Base-by-base conservation (phyloP, 2,113 vertebrate genomes). In the Rhinolophus sinicus region DNA sequence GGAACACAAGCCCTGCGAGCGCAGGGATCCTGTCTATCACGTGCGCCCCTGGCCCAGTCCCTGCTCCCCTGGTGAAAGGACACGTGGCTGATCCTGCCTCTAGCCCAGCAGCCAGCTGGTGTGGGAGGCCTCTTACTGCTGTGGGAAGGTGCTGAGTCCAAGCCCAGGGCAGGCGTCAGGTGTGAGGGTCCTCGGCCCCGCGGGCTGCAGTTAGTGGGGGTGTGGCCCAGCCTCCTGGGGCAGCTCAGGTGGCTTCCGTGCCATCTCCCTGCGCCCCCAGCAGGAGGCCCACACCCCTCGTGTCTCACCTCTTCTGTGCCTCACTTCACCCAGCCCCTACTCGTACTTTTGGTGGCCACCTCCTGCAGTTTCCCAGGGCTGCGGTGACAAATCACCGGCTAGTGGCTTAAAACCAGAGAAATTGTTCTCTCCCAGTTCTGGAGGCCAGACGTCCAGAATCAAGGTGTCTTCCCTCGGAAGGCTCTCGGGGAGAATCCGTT, bases 211-310 rank as follows among this genome's bases (percentile, higher is more conserved):
- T 40, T 40, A 40, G 62, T 24, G 18, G 47, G 16, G 22, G 12
- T 7, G 8, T 11, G 69, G 21, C n/a, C 16, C 14, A 38, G 9
- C 24, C 6, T 62, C 28, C 44, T 30, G 9, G 54, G 67, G 26
- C 8, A 11, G 33, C 28, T 65, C 73, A 7, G n/a, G 12, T 33
- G 26, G 38, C 56, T 6, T 8, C 40, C 33, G 0, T 2, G 4
- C 0, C 0, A 35, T 24, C 16, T 62, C 67, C 1, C 40, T 33
- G 73, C 64, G 44, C 21, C 5, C 35, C 80, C 13, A 1, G 12
- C 0, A 0, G 69, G 26, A 35, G 0, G 56, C 21, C 9, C 14
- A 0, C 33, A 7, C 24, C 5, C 38, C 52, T 62, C 47, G 1
- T 2, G 22, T 26, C 18, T 18, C 22, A 21, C 11, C 54, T 47